Conservation (phyloP, 2,888 invertebrate genomes). For the Lasioglossum malachurum region DNA sequence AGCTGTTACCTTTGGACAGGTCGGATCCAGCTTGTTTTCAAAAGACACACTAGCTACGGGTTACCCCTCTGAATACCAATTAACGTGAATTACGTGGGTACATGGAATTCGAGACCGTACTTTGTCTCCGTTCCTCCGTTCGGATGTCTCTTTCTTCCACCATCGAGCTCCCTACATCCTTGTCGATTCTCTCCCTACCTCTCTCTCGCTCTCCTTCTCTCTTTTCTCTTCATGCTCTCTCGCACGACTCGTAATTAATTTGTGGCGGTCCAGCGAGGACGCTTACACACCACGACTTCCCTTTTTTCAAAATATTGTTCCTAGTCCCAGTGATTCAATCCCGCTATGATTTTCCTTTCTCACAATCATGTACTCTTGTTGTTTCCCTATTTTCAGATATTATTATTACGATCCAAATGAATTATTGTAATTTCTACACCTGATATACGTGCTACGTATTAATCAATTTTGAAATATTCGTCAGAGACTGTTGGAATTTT, state of each 20-base stretch:
- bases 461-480: no score
- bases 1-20: slow-evolving; percentile 62
- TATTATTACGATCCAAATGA: no score
- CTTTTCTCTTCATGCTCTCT: slow-evolving; percentile 29
- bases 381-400: not conserved
- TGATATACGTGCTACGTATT: no score
- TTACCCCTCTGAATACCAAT: slow-evolving; percentile 78
- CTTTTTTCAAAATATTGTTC: slow-evolving; percentile 16
- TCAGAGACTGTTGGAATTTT: no score
- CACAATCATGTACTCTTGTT: no score
- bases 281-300: slow-evolving; percentile 17
- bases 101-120: slow-evolving; percentile 68
- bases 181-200: not conserved
- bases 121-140: slow-evolving; percentile 48
- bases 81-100: slow-evolving; percentile 78
- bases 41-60: slow-evolving; percentile 71
- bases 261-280: slow-evolving; percentile 49
- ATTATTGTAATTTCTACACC: no score
- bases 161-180: slow-evolving; percentile 20
- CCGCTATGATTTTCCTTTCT: not conserved
- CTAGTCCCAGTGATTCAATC: slow-evolving; percentile 18
- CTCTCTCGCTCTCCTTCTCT: slow-evolving; percentile 45
- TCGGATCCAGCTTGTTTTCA: slow-evolving; percentile 70
- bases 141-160: slow-evolving; percentile 27
- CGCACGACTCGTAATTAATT: slow-evolving; percentile 59